These are phyloP conservation scores for Gobiocypris rarus DNA, from an alignment of 2,113 vertebrate species.

Conservation along the genomic window DNA sequence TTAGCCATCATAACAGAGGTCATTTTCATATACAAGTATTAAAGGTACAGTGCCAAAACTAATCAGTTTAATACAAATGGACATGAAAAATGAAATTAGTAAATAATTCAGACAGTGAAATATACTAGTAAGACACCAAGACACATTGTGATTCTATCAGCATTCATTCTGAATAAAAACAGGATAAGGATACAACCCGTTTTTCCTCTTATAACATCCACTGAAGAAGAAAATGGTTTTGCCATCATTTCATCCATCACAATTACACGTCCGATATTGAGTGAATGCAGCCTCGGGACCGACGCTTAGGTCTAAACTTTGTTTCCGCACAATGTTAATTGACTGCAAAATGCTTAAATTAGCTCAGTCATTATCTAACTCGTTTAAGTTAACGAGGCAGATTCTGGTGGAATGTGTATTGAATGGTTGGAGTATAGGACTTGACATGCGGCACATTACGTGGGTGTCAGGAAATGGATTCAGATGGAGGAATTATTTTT, in stretches of 20 bases:
- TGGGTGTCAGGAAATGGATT: constrained; percentile 25
- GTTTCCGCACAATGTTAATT: constrained; percentile 15
- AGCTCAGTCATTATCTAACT: constrained; percentile 26
- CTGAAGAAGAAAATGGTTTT: constrained; percentile 38
- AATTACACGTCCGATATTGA: background rate
- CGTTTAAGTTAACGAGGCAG: constrained; percentile 30
- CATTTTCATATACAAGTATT: background rate
- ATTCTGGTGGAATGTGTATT: constrained; percentile 27
- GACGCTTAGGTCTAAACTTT: background rate
- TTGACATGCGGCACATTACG: constrained; percentile 30
- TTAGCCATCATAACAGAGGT: background rate
- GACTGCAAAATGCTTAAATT: constrained; percentile 23
- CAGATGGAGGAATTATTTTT: constrained; percentile 32
- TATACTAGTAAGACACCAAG: background rate
- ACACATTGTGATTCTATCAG: background rate
- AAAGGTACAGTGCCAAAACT: background rate
- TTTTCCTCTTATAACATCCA: background rate
- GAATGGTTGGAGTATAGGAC: constrained; percentile 20
- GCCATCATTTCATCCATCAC: constrained; percentile 28
- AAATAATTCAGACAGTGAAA: background rate
- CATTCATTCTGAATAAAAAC: background rate
- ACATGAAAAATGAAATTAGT: background rate
- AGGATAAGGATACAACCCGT: constrained; percentile 3
- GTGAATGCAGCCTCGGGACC: constrained; percentile 18
- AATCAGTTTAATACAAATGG: background rate